These are phyloP conservation scores for Aphidius colemani DNA, from an alignment of 2,888 invertebrate genomes.

Conservation along the genomic window DNA sequence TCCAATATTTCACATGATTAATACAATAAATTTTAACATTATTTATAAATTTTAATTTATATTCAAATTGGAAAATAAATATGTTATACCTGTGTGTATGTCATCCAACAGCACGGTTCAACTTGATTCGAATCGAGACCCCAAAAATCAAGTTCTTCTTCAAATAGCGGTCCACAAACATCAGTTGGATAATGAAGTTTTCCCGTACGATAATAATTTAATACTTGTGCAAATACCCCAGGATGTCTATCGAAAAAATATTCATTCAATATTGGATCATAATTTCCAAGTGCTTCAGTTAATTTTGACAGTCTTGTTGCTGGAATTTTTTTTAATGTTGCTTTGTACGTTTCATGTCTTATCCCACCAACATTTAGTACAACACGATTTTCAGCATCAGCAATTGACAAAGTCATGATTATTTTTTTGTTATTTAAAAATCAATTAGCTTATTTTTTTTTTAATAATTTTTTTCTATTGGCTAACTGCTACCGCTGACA, in stretches of 20 bases:
- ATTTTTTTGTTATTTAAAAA: conserved; percentile 30
- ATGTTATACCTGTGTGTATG: conserved; percentile 85
- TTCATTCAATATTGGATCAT: conserved; percentile 98
- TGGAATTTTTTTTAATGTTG: conserved; percentile 95
- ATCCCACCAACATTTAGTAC: conserved; percentile 98
- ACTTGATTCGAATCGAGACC: conserved; percentile 99
- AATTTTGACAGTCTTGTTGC: conserved; percentile 92
- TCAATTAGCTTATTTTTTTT: conserved; percentile 8
- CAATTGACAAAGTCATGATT: conserved; percentile 85
- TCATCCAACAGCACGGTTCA: conserved; percentile 99
- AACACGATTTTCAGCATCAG: conserved; percentile 98
- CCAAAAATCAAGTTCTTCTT: conserved; percentile 99
- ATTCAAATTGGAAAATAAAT: neutral
- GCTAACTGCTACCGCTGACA: conserved; percentile 56
- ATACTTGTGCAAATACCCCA: conserved; percentile 94
- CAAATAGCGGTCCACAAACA: conserved; percentile 98
- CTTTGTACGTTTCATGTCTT: conserved; percentile 95
- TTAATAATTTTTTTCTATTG: conserved; percentile 31
- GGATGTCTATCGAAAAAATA: conserved; percentile 99
- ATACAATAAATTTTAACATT: neutral
- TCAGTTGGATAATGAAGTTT: conserved; percentile 99
- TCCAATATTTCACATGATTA: neutral
- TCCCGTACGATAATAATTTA: conserved; percentile 97
- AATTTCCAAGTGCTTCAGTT: conserved; percentile 97
- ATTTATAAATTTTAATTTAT: neutral